Evolutionary conservation across 64 coral and sea anemone genomes (phyloP), one percentile per base, ranked within the genome.

Genomic region (Dendronephthya gigantea): DNA sequence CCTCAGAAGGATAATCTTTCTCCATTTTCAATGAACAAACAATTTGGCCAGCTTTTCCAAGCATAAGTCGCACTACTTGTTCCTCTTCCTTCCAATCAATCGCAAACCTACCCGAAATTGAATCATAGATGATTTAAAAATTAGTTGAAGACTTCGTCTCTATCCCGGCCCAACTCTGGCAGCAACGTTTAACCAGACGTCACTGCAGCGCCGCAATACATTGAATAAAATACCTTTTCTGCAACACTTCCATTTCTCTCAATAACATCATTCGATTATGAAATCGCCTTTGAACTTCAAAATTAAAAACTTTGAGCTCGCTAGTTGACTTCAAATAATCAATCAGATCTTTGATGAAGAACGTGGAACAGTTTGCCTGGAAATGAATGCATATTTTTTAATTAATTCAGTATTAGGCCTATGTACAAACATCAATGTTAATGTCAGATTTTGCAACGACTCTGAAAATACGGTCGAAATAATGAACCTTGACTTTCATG

Each of bases 31-130:
- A 39, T 0, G 72, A 36, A 79, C 72, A 79, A 79, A 79, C 25
- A 2, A 79, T 79, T 39, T 79, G 72, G 36, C 72, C 72, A 79
- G 72, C 30, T 79, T 79, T 79, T 35, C 72, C 72, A 15, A 79
- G 36, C 72, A 79, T 79, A 29, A 79, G 72, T 34, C 72, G 72
- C 15, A 79, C 72, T 79, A 39, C 36, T 2, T 35, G 72, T 19
- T 34, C 36, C 37, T 34, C 72, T 36, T 79, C 28, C 9, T 79
- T 79, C 72, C 72, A 79, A 19, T 79, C 72, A 79, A 79, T 79
- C 2, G 72, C 72, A 79, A 36, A 79, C 37, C 72, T 76, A 76
- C 3, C 5, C 11, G 11, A 45, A 45, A 45, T 45, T n/a, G n/a
- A n/a, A n/a, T n/a, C n/a, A n/a, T n/a, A n/a, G n/a, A n/a, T n/a